Evolutionary conservation across 2,888 invertebrate species (phyloP).

Genomic region (Yponomeuta cagnagella): DNA sequence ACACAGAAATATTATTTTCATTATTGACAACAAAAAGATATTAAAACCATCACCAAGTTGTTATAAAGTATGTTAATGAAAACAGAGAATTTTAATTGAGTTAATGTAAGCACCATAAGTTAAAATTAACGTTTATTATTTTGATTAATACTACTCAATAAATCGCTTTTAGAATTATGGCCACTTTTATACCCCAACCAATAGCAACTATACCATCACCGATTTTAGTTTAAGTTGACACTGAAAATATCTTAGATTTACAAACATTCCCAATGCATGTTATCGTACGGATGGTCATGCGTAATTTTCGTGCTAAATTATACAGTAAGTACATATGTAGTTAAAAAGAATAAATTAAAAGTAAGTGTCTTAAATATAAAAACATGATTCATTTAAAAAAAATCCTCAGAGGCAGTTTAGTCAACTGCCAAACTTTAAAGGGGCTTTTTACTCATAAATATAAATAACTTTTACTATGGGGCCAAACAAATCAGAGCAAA

Average conservation of each 20-base stretch:
- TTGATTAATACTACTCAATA: too few relatives aligned
- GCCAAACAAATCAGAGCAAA: too few relatives aligned
- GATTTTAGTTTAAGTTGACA: not conserved
- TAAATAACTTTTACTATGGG: too few relatives aligned
- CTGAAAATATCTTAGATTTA: not conserved
- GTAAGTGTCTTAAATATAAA: not conserved
- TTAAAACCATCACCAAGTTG: not conserved
- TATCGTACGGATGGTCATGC: not conserved
- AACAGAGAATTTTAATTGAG: too few relatives aligned
- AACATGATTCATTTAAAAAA: not conserved
- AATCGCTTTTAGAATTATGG: too few relatives aligned
- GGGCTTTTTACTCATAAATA: too few relatives aligned
- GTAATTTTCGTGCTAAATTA: too few relatives aligned
- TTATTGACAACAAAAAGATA: not conserved
- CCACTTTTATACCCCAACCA: too few relatives aligned
- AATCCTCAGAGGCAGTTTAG: not conserved
- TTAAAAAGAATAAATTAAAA: not conserved
- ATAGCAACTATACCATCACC: too few relatives aligned
- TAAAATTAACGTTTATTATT: not conserved
- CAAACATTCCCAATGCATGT: not conserved
- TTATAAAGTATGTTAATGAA: not conserved
- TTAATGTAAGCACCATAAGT: not conserved
- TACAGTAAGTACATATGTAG: not conserved
- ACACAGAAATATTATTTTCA: not conserved
- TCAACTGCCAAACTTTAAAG: too few relatives aligned